Base-by-base conservation (phyloP, 2,888 invertebrate species). In the Nysson spinosus region DNA sequence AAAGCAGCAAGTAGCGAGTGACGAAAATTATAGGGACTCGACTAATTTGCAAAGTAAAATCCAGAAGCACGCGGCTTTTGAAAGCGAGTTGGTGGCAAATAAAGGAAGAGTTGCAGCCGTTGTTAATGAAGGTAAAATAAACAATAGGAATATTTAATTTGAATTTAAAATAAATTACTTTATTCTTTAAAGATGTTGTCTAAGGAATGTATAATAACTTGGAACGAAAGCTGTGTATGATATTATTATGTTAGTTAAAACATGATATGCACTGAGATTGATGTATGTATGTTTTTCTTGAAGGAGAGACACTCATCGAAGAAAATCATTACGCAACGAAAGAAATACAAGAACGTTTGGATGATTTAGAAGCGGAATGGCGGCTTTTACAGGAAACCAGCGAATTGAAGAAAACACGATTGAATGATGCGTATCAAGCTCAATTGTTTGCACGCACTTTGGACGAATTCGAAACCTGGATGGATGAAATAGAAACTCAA, bases 1-100 rank as follows among this genome's bases (percentile, higher is more conserved):
- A 84, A 98, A 99, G 88, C 92, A 96, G 83, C 96, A 98, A 87
- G 92, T 96, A 4, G 98, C 98, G 0, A 90, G 91, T 54, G 99
- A 99, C 84, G 98, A 97, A 84, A 96, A 93, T 80, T 99, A 97
- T 87, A 90, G 96, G 51, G 99, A 99, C 80, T 93, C 96, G 0
- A 96, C 95, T n/a, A 99, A 99, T 88, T 90, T 99, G n/a, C 96
- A 97, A 83, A 95, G 95, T 80, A 98, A 98, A 88, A 95, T 97
- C 20, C 97, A 98, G 86, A 96, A 97, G 85, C 99, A 99, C 83
- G 91, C 94, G 0, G 97, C 97, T 0, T 99, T 99, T 85, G 98
- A 99, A 84, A 95, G 97, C 0, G 99, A 99, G 87, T 89, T 99
- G 20, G 90, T 93, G 5, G 96, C 97, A 14, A 98, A 97, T 87